Percentiles rank a stretch among this genome's conserved stretches.
These are phyloP conservation scores for Eumeta japonica DNA, from an alignment of 1,140 invertebrate species.

Conservation along the genomic window DNA sequence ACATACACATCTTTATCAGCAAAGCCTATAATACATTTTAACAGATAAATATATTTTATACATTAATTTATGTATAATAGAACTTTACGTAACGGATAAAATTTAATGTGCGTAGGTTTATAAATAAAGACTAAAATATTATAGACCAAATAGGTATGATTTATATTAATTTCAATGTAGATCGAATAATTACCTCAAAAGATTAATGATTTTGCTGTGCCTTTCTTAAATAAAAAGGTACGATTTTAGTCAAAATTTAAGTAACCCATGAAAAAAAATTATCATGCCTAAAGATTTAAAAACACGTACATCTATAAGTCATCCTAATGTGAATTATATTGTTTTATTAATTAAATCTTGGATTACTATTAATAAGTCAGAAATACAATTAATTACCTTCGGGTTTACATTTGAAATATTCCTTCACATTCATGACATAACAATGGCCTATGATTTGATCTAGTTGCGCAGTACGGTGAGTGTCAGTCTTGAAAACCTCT, in stretches of 20 bases:
- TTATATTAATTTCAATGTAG: too few species aligned
- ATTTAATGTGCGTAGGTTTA: neutral
- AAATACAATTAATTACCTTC: conserved; percentile 57
- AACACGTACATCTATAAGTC: too few species aligned
- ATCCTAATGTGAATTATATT: conserved; percentile 2
- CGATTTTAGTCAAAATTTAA: neutral
- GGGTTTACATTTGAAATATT: conserved; percentile 89
- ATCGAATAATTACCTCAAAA: too few species aligned
- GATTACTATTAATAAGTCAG: conserved; percentile 3
- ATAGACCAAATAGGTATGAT: too few species aligned
- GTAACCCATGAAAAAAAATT: neutral
- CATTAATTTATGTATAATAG: neutral
- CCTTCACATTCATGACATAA: conserved; percentile 91
- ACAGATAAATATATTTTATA: conserved; percentile 7
- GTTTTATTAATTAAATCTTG: neutral
- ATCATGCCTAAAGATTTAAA: too few species aligned
- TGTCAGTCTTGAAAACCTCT: conserved; percentile 94
- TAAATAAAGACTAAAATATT: neutral
- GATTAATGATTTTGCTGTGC: neutral
- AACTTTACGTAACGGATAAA: neutral
- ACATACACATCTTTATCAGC: conserved; percentile 95
- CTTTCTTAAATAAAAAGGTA: neutral
- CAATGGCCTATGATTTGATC: conserved; percentile 89
- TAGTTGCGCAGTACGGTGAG: conserved; percentile 78
- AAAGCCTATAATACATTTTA: conserved; percentile 57